Evolutionary conservation across 2,113 vertebrate species (phyloP), one percentile per base, ranked within the genome.

Genomic region (Heterochromis multidens): DNA sequence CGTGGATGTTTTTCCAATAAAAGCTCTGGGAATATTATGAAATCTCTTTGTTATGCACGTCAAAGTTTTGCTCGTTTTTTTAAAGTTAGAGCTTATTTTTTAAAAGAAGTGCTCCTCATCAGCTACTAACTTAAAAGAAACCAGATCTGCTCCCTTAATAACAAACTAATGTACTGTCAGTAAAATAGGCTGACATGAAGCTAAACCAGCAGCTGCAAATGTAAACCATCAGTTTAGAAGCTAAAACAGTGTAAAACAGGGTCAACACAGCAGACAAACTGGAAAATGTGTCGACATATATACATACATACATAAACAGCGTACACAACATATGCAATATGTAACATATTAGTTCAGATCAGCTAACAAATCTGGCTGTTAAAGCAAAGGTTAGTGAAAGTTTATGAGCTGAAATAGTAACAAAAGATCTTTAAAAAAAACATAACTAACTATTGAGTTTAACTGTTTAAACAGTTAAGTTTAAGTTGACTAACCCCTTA

Each of bases 21-120:
- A 89, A 86, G 87, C 91, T 91, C 27, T 10, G 92, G 89, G 89
- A 92, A 90, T 91, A 89, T 92, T 89, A 89, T 84, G 58, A 87
- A 90, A 84, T 67, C 88, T 93, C 88, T 93, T 92, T 93, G 90
- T 93, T 91, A 87, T 81, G 63, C 29, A 57, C 17, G 27, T 19
- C 23, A 7, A 84, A 85, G 80, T 88, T 85, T 65, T 46, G 72
- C 35, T 61, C 29, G 21, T 80, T 74, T 81, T 65, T 79, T 90
- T 77, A 92, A 88, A 91, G 93, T 82, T 60, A 19, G 6, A 13
- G 83, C 27, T 31, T 54, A 74, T 74, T 52, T 74, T 31, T 25
- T 74, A 31, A 52, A 74, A 74, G 43, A 8, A 74, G 29, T 19
- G 37, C 23, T 88, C 21, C 11, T 59, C 61, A 35, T 56, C 13